A percentile compares a stretch with the other conserved stretches of the same genome.
phyloP scores from a whole-genome alignment of 2,888 invertebrate species.

The Drosophila colorata region DNA sequence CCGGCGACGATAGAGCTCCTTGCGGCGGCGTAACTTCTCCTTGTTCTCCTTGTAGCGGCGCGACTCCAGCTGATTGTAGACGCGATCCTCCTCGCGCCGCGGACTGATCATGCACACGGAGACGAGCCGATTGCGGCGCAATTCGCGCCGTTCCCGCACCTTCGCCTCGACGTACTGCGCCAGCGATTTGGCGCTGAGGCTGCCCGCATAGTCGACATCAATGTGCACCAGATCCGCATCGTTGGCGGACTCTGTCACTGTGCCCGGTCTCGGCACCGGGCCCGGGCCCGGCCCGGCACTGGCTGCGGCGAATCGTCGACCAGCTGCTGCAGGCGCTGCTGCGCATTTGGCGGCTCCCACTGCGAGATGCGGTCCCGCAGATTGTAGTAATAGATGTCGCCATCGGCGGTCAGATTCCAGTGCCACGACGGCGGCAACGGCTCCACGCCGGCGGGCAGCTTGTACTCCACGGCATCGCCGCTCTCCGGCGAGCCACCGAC shows the following conservation, averaged over 20 bases:
- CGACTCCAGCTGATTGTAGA: slow-evolving; percentile 89
- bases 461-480: slow-evolving; percentile 62
- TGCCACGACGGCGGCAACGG: slow-evolving; percentile 94
- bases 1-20: slow-evolving; percentile 74
- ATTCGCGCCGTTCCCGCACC: slow-evolving; percentile 86
- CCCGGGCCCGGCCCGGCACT: no score
- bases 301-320: slow-evolving; percentile 27
- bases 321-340: slow-evolving; percentile 81
- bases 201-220: slow-evolving; percentile 42
- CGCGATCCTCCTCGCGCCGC: slow-evolving; percentile 91
- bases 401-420: slow-evolving; percentile 91
- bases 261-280: no score
- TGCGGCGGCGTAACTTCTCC: slow-evolving; percentile 89
- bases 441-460: slow-evolving; percentile 86
- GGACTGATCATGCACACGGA: slow-evolving; percentile 90
- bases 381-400: slow-evolving; percentile 96
- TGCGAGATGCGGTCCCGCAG: slow-evolving; percentile 90
- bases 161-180: slow-evolving; percentile 83
- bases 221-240: slow-evolving; percentile 28
- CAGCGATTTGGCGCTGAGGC: slow-evolving; percentile 66
- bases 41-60: slow-evolving; percentile 92
- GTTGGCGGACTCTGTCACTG: neutral
- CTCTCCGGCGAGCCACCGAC: slow-evolving; percentile 46
- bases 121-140: slow-evolving; percentile 86
- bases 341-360: slow-evolving; percentile 89